A percentile compares a stretch with the other conserved stretches of the same genome.
phyloP scores from a whole-genome alignment of 2,888 invertebrate species.

The Anodontia alba region DNA sequence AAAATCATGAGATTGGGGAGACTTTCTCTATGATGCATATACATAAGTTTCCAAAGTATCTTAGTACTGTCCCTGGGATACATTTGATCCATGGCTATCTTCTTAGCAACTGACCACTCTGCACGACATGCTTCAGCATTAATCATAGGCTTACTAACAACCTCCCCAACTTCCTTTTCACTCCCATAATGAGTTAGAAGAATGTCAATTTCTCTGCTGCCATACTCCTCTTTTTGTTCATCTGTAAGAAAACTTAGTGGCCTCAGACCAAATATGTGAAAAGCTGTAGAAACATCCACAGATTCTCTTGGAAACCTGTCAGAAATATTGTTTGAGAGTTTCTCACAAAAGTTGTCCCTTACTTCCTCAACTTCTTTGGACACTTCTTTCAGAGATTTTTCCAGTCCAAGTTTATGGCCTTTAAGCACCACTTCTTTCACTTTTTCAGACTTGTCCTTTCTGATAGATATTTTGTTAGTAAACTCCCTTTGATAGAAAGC shows the following conservation, averaged over 20 bases:
- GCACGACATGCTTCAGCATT: slow-evolving; percentile 5
- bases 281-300: neutral
- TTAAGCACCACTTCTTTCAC: slow-evolving; percentile 2
- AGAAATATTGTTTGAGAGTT: neutral
- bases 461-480: slow-evolving; percentile 8
- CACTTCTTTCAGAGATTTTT: neutral
- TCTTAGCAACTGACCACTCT: slow-evolving; percentile 10
- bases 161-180: neutral
- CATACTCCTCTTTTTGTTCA: neutral
- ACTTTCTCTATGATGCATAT: slow-evolving; percentile 21
- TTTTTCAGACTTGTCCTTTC: neutral
- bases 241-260: neutral
- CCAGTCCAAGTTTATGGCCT: neutral
- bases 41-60: slow-evolving; percentile 30
- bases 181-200: slow-evolving; percentile 29
- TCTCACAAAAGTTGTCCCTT: neutral
- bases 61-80: slow-evolving; percentile 30
- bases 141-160: slow-evolving; percentile 19
- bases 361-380: slow-evolving; percentile 1
- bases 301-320: neutral
- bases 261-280: neutral
- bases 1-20: slow-evolving; percentile 40
- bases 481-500: slow-evolving; percentile 22
- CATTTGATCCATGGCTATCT: slow-evolving; percentile 27
- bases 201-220: neutral